Evolutionary conservation across 2,797 vertebrate genomes (phyloP), one percentile per base, ranked within the genome.

Genomic region (Babyrousa celebensis): DNA sequence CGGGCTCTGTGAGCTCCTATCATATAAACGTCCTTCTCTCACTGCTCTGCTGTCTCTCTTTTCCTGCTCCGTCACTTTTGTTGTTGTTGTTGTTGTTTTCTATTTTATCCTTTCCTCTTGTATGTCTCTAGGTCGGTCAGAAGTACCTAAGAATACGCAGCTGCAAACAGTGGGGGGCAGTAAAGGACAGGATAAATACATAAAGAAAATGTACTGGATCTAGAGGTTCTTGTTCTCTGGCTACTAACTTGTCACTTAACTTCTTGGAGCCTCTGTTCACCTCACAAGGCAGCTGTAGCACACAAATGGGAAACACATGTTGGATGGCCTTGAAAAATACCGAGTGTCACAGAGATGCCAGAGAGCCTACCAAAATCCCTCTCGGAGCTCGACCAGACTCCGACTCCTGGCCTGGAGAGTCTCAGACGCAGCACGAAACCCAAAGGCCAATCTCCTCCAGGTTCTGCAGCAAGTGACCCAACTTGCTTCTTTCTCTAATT

Each of bases 101-200:
- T 72, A 58, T 79, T 77, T 97, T 63, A 56, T 62, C 77, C 52
- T 80, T 85, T 32, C 67, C 71, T 43, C 92, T 88, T 36, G 14
- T 85, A 58, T 52, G 18, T 71, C 70, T 94, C 43, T 72, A 86
- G 82, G 32, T n/a, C 60, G 32, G 75, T 85, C 58, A 58, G 29
- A 20, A 94, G 63, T 70, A 94, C 16, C 74, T 85, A 27, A 21
- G 48, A 96, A 92, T 83, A 86, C 18, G 75, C 20, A 95, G 56
- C 3, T 88, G 48, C 43, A 23, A 94, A 94, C 95, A 96, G 96
- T 29, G 60, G 95, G 36, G 95, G 92, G 90, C 85, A 92, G 92
- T 97, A 82, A 95, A 97, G 87, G 36, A 97, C 85, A 91, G 78
- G 70, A 60, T 67, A 96, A 95, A 94, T 12, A 91, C 21, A 85